Percentiles rank a stretch among this genome's conserved stretches.
Conservation (phyloP, 2,888 invertebrate species). For the Pyrgus malvae region DNA sequence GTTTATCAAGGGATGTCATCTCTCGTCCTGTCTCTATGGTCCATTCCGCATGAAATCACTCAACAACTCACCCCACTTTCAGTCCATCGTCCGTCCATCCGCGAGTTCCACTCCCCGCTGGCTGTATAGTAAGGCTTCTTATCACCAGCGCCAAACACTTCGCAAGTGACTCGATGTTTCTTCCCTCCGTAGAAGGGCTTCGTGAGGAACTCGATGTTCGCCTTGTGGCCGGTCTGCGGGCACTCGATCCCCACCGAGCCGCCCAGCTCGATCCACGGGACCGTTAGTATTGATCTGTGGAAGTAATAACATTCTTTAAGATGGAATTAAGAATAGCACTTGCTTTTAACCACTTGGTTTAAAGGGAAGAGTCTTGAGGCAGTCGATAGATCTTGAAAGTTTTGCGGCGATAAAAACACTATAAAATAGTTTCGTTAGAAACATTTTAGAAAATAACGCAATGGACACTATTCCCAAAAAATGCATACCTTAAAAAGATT, state of each 20-base stretch:
- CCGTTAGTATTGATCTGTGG: slow-evolving; percentile 94
- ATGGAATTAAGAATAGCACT: no score
- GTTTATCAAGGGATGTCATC: no score
- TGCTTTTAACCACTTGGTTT: no score
- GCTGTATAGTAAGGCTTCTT: slow-evolving; percentile 95
- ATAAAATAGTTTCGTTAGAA: no score
- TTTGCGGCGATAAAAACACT: no score
- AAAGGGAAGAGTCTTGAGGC: no score
- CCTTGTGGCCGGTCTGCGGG: slow-evolving; percentile 95
- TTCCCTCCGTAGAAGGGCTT: slow-evolving; percentile 99
- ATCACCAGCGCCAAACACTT: slow-evolving; percentile 89
- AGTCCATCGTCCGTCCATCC: slow-evolving; percentile 95
- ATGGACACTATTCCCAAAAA: no score
- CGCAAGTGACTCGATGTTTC: slow-evolving; percentile 93
- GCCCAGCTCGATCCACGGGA: slow-evolving; percentile 99
- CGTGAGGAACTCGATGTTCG: slow-evolving; percentile 96
- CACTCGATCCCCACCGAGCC: slow-evolving; percentile 95
- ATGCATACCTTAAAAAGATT: no score
- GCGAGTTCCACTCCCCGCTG: slow-evolving; percentile 98
- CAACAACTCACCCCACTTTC: slow-evolving; percentile 81
- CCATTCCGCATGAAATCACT: not conserved
- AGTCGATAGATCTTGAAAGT: no score
- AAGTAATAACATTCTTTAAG: no score
- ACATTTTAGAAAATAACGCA: no score
- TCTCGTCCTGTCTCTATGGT: no score